These are phyloP conservation scores for Alfaro cultratus DNA, from an alignment of 2,797 vertebrate genomes.

Conservation along the genomic window DNA sequence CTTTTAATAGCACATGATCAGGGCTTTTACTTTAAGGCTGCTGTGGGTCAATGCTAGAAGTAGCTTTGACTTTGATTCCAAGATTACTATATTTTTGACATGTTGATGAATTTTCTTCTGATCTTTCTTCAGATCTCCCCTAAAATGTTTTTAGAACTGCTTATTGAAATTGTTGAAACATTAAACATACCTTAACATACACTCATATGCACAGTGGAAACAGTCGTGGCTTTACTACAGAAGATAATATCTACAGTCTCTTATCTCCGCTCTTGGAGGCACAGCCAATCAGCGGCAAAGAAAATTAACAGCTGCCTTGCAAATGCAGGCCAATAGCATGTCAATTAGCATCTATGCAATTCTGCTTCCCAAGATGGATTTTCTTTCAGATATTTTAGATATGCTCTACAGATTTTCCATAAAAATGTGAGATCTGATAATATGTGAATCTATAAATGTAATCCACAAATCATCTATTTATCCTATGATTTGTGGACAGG, in stretches of 20 bases:
- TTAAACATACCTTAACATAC: background rate
- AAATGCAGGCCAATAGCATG: background rate
- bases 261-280: background rate
- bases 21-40: background rate
- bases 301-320: background rate
- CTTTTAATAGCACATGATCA: background rate
- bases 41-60: background rate
- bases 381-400: background rate
- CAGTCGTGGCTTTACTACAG: background rate
- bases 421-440: background rate
- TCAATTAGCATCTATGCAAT: background rate
- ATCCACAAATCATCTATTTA: too few species aligned
- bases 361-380: background rate
- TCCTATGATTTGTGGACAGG: too few species aligned
- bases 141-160: background rate
- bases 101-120: background rate
- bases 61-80: background rate
- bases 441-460: background rate
- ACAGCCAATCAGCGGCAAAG: background rate
- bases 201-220: background rate
- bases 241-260: background rate
- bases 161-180: background rate
- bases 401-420: background rate
- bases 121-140: background rate
- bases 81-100: background rate